A percentile compares a stretch with the other conserved stretches of the same genome.
Conservation (phyloP, 1,140 invertebrate genomes). For the Drosophila grimshawi region DNA sequence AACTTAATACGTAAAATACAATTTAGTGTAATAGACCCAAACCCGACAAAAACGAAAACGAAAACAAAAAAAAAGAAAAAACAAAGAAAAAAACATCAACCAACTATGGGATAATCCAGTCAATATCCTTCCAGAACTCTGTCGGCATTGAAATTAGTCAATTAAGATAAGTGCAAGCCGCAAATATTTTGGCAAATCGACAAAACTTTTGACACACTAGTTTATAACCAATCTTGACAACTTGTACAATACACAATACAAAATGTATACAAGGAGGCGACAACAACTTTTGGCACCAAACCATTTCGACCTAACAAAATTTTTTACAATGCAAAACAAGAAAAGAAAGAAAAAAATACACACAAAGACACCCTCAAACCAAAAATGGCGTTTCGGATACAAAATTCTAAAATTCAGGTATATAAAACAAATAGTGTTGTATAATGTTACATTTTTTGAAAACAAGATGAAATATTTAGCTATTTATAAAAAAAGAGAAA, state of each 20-base stretch:
- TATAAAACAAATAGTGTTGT: slow-evolving; percentile 79
- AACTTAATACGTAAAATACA: slow-evolving; percentile 40
- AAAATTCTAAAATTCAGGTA: slow-evolving; percentile 85
- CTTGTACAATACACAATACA: slow-evolving; percentile 35
- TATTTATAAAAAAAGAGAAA: slow-evolving; percentile 65
- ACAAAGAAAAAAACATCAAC: not conserved
- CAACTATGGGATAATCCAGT: slow-evolving; percentile 21
- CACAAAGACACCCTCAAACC: slow-evolving; percentile 51
- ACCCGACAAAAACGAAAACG: not conserved
- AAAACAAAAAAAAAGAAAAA: not conserved
- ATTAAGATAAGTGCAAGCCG: slow-evolving; percentile 61
- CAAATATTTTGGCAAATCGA: slow-evolving; percentile 24
- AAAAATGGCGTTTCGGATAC: slow-evolving; percentile 83
- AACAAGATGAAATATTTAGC: slow-evolving; percentile 67
- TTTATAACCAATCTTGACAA: slow-evolving; percentile 34
- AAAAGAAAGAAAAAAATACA: slow-evolving; percentile 29
- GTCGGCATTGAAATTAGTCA: slow-evolving; percentile 63
- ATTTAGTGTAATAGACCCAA: slow-evolving; percentile 22
- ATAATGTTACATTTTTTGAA: slow-evolving; percentile 79
- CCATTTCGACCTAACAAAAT: slow-evolving; percentile 63
- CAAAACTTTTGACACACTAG: slow-evolving; percentile 16
- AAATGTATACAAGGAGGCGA: slow-evolving; percentile 40
- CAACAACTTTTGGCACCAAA: slow-evolving; percentile 62
- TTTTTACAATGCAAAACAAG: slow-evolving; percentile 37
- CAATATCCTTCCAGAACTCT: slow-evolving; percentile 40